These are phyloP conservation scores for Pao palembangensis DNA, from an alignment of 2,113 vertebrate genomes.

Conservation along the genomic window DNA sequence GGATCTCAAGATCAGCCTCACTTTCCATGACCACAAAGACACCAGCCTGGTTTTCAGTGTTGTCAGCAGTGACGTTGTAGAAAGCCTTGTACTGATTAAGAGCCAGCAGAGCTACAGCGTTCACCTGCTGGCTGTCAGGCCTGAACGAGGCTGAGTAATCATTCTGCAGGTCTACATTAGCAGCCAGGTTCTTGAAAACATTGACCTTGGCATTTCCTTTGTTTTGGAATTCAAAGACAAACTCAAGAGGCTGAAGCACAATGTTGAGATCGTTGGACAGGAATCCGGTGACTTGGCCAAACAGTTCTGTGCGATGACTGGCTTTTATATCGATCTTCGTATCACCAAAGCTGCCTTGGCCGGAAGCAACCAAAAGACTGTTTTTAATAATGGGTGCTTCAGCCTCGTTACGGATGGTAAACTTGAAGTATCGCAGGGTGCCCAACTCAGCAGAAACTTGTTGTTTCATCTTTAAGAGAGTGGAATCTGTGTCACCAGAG, in stretches of 20 bases:
- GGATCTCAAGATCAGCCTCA: constrained; percentile 86
- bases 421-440: constrained; percentile 63
- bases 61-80: constrained; percentile 80
- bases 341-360: constrained; percentile 65
- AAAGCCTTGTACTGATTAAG: constrained; percentile 85
- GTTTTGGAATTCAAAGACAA: constrained; percentile 76
- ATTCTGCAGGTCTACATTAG: constrained; percentile 86
- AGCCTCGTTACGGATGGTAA: constrained; percentile 77
- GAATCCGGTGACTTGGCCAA: constrained; percentile 74
- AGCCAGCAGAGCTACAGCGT: constrained; percentile 74
- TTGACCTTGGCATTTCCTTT: constrained; percentile 81
- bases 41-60: constrained; percentile 74
- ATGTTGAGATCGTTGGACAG: constrained; percentile 79
- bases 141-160: constrained; percentile 79
- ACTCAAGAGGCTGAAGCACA: constrained; percentile 67
- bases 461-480: constrained; percentile 77
- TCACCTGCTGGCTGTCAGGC: constrained; percentile 74
- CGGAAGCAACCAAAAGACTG: constrained; percentile 75
- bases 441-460: constrained; percentile 65
- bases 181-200: constrained; percentile 68
- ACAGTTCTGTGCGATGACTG: constrained; percentile 77
- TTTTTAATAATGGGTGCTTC: constrained; percentile 74
- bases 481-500: constrained; percentile 73
- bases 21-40: constrained; percentile 74
- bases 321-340: constrained; percentile 77